Evolutionary conservation across 2,797 vertebrate species (phyloP).

Genomic region (Paratrypauchen microcephalus): DNA sequence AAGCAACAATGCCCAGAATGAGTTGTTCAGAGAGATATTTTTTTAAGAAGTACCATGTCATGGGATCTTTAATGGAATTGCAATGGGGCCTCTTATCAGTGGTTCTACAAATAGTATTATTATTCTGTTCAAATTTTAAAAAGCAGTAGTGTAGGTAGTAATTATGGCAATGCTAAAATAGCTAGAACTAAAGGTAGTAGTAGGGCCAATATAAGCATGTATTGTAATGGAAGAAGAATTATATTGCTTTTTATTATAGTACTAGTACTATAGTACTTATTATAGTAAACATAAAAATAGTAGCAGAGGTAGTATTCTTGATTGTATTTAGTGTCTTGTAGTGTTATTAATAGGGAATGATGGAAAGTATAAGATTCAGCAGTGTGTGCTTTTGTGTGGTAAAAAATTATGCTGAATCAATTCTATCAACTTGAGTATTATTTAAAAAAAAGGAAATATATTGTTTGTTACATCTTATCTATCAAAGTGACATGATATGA

Average conservation of each 20-base stretch:
- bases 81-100: not conserved
- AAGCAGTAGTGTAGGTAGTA: not conserved
- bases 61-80: constrained; percentile 7
- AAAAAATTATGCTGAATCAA: not conserved
- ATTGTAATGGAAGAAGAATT: too few species aligned
- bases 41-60: too few species aligned
- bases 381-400: not conserved
- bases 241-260: too few species aligned
- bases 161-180: too few species aligned
- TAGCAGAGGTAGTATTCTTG: not conserved
- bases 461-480: not conserved
- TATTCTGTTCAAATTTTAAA: not conserved
- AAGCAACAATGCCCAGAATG: too few species aligned
- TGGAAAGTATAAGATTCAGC: too few species aligned
- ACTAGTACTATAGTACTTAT: too few species aligned
- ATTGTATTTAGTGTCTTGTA: too few species aligned
- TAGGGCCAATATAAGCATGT: too few species aligned
- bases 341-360: too few species aligned
- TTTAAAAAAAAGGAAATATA: not conserved
- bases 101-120: not conserved
- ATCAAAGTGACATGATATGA: not conserved
- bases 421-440: not conserved
- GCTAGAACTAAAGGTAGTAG: too few species aligned
- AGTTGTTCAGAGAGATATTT: too few species aligned
- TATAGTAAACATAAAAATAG: not conserved